Conservation (phyloP, 1,140 invertebrate species). For the Batillaria attramentaria region DNA sequence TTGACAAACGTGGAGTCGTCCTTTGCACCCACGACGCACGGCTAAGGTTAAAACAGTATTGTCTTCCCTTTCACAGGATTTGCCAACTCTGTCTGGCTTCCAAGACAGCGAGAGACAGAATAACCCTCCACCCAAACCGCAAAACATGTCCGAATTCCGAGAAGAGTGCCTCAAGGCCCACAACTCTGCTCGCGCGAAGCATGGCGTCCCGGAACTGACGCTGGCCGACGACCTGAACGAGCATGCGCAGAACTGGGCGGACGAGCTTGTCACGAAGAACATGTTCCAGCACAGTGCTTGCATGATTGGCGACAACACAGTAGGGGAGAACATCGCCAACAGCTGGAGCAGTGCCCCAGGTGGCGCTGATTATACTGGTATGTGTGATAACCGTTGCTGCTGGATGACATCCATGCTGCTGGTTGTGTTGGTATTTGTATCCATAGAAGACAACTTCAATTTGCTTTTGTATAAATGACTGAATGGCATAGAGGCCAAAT, state of each 20-base stretch:
- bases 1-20: no score
- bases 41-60: no score
- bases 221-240: conserved; percentile 60
- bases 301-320: conserved; percentile 52
- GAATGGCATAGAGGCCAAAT: no score
- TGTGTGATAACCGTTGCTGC: no score
- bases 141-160: conserved; percentile 51
- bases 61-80: neutral
- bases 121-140: neutral
- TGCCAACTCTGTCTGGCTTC: neutral
- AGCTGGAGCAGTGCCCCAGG: conserved; percentile 58
- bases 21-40: no score
- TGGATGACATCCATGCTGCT: no score
- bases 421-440: no score
- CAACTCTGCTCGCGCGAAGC: conserved; percentile 83
- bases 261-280: conserved; percentile 85
- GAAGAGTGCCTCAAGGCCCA: conserved; percentile 75
- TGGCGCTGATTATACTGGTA: conserved; percentile 61
- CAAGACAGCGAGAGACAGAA: neutral
- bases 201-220: conserved; percentile 74
- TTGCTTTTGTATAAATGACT: no score
- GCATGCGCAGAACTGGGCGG: conserved; percentile 83
- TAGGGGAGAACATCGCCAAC: conserved; percentile 69
- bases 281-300: conserved; percentile 82
- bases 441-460: no score